Evolutionary conservation across 2,113 vertebrate genomes (phyloP), one percentile per base, ranked within the genome.

Genomic region (Cygnus buccinator): DNA sequence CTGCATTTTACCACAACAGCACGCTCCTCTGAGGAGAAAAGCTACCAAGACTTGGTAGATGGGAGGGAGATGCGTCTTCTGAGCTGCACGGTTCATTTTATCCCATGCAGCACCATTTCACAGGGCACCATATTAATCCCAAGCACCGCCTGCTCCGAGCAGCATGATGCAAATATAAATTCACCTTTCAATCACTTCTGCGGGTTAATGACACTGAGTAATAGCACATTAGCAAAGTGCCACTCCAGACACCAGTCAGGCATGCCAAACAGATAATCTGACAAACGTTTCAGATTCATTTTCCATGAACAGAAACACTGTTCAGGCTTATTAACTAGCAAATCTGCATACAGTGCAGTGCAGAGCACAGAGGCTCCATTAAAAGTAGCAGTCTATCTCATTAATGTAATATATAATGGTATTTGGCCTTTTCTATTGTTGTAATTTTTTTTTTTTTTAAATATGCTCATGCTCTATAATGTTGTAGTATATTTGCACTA

Each of bases 161-260:
- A 90, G 96, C 96, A 55, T 15, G 94, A 90, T 96, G 97, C 95
- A 98, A 96, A 97, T 95, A 96, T 50, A 96, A 97, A 97, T 97
- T 98, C 97, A 98, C 97, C 98, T 98, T 98, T 98, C 98, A 98
- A 98, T 98, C 98, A 98, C 94, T 97, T 93, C 93, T 87, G 84
- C 4, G 94, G 97, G 97, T 98, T 98, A 98, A 98, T 98, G 98
- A 98, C 98, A 98, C 97, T 98, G 98, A 98, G 97, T 98, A 98
- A 98, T 98, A 98, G 98, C 97, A 96, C 98, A 98, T 98, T 98
- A 98, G 97, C 91, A 77, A 95, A 98, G 95, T 98, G 98, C 98
- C 98, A 97, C 98, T 98, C 95, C 97, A 98, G 98, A 94, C 97
- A 97, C 79, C 97, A 98, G 98, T 92, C 97, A 98, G 97, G 98